Conservation (phyloP, 2,113 vertebrate genomes). For the Trichechus manatus region DNA sequence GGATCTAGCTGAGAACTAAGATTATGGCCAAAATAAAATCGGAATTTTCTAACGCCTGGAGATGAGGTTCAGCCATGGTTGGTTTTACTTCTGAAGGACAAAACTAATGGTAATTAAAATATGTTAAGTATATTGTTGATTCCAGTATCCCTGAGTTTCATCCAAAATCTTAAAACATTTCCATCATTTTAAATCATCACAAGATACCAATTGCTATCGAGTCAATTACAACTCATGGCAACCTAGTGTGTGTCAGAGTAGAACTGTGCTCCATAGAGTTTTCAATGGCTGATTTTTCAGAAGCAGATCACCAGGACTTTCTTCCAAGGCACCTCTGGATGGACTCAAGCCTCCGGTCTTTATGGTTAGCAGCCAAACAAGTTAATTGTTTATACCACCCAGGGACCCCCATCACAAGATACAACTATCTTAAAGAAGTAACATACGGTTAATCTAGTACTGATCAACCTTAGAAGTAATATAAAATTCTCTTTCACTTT, state of each 20-base stretch:
- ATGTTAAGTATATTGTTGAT: background rate
- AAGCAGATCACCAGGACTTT: too few species aligned
- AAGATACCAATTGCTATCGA: background rate
- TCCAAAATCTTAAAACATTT: slow-evolving; percentile 20
- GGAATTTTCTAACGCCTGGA: background rate
- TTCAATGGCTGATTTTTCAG: too few species aligned
- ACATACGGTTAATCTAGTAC: background rate
- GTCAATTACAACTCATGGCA: too few species aligned
- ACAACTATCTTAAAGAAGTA: background rate
- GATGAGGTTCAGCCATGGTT: background rate
- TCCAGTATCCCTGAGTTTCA: slow-evolving; percentile 4
- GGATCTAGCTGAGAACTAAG: background rate
- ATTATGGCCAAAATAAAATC: background rate
- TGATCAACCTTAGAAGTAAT: background rate
- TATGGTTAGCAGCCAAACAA: too few species aligned
- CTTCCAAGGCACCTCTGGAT: too few species aligned
- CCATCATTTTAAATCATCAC: background rate
- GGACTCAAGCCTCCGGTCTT: too few species aligned
- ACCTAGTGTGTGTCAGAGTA: too few species aligned
- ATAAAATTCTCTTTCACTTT: slow-evolving; percentile 25
- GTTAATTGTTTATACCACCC: too few species aligned
- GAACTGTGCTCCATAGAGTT: too few species aligned
- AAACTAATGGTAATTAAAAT: slow-evolving; percentile 3
- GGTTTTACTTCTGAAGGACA: slow-evolving; percentile 41
- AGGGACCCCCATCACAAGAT: background rate